phyloP scores from a whole-genome alignment of 1,140 invertebrate genomes.

The Rhyzopertha dominica region DNA sequence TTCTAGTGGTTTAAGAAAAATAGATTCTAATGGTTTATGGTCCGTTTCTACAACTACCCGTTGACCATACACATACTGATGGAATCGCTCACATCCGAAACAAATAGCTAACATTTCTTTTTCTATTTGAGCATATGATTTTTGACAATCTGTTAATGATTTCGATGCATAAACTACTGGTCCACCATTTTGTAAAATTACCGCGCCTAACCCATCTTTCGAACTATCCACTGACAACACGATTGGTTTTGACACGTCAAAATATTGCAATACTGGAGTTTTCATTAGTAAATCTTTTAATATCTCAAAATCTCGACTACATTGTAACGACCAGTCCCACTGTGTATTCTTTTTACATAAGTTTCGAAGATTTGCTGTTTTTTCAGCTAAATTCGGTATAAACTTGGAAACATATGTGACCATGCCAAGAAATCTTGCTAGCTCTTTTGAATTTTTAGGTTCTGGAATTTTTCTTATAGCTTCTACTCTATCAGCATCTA shows the following conservation, averaged over 20 bases:
- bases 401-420: constrained; percentile 36
- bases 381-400: constrained; percentile 30
- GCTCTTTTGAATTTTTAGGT: constrained; percentile 35
- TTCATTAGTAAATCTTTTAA: constrained; percentile 31
- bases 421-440: constrained; percentile 42
- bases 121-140: constrained; percentile 37
- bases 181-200: constrained; percentile 29
- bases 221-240: constrained; percentile 34
- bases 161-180: constrained; percentile 34
- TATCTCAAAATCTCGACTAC: constrained; percentile 29
- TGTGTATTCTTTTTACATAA: constrained; percentile 31
- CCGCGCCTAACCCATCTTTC: constrained; percentile 33
- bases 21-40: constrained; percentile 24
- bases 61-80: constrained; percentile 28
- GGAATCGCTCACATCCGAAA: constrained; percentile 25
- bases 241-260: constrained; percentile 21
- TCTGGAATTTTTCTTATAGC: constrained; percentile 34
- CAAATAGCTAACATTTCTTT: constrained; percentile 15
- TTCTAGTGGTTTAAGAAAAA: constrained; percentile 44
- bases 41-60: constrained; percentile 32
- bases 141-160: constrained; percentile 32
- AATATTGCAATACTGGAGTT: constrained; percentile 31
- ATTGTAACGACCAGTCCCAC: constrained; percentile 30
- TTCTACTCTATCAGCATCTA: constrained; percentile 35
- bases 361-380: constrained; percentile 26